These are phyloP conservation scores for Caenorhabditis sp. DNA, from an alignment of 2,888 invertebrate species.

Conservation along the genomic window DNA sequence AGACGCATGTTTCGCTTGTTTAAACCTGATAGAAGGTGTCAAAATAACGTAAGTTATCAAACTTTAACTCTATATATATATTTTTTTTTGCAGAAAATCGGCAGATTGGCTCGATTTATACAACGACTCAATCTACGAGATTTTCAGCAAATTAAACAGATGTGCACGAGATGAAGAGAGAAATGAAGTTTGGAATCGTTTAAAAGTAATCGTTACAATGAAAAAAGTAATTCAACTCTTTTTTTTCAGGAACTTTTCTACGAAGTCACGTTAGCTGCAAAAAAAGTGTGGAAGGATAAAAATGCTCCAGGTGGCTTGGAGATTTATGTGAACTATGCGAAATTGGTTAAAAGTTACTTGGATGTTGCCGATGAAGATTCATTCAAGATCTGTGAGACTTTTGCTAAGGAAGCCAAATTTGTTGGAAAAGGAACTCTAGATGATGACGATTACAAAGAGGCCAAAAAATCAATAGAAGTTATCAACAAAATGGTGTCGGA, in stretches of 20 bases:
- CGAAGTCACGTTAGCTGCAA: conserved; percentile 46
- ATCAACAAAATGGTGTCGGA: conserved; percentile 53
- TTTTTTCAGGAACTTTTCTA: conserved; percentile 49
- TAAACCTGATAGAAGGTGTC: conserved; percentile 46
- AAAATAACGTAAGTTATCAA: conserved; percentile 44
- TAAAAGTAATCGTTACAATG: conserved; percentile 35
- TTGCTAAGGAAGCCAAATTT: conserved; percentile 57
- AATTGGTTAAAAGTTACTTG: conserved; percentile 56
- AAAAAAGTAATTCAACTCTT: not conserved
- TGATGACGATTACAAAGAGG: conserved; percentile 53
- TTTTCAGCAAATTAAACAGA: conserved; percentile 53
- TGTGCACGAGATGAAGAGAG: conserved; percentile 54
- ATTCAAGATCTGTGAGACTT: conserved; percentile 49
- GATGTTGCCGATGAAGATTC: conserved; percentile 59
- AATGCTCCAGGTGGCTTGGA: conserved; percentile 46
- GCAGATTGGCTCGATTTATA: conserved; percentile 45
- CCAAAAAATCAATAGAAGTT: conserved; percentile 49
- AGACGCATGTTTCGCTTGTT: conserved; percentile 47
- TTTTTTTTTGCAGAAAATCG: conserved; percentile 39
- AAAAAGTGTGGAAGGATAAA: conserved; percentile 55
- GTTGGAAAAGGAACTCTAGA: conserved; percentile 50
- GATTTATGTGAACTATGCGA: conserved; percentile 49
- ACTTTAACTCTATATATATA: not conserved
- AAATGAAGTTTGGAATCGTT: conserved; percentile 48
- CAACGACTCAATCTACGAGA: conserved; percentile 51